Evolutionary conservation across 2,888 invertebrate genomes (phyloP).

Genomic region (Aelia acuminata): DNA sequence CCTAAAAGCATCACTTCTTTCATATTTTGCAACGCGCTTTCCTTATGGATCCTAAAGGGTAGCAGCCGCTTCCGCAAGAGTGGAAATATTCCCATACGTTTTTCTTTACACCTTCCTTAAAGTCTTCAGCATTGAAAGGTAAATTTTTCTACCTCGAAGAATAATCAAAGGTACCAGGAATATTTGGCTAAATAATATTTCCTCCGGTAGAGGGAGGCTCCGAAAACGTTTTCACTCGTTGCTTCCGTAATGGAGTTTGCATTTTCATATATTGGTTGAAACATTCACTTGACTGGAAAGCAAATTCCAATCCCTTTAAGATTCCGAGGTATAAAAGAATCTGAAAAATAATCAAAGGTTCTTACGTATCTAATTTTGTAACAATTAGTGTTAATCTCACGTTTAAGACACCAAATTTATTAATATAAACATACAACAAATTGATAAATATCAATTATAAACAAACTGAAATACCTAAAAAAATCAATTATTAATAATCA

Average conservation of each 20-base stretch:
- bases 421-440: too few species aligned
- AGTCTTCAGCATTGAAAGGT: background rate
- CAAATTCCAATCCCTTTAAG: too few species aligned
- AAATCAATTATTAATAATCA: too few species aligned
- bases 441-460: too few species aligned
- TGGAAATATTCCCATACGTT: background rate
- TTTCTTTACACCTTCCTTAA: constrained; percentile 14
- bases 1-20: background rate
- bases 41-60: background rate
- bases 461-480: too few species aligned
- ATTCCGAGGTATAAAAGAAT: too few species aligned
- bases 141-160: background rate
- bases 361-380: too few species aligned
- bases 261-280: background rate
- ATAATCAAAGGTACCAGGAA: background rate
- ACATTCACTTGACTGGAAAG: too few species aligned
- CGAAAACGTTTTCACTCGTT: background rate
- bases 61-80: background rate
- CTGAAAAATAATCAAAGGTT: too few species aligned
- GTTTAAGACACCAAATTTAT: too few species aligned
- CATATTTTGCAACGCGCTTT: background rate
- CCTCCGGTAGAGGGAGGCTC: background rate
- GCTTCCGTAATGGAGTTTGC: background rate
- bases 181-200: background rate
- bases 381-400: too few species aligned